Evolutionary conservation across 2,113 vertebrate genomes (phyloP).

Genomic region (Camelus dromedarius): DNA sequence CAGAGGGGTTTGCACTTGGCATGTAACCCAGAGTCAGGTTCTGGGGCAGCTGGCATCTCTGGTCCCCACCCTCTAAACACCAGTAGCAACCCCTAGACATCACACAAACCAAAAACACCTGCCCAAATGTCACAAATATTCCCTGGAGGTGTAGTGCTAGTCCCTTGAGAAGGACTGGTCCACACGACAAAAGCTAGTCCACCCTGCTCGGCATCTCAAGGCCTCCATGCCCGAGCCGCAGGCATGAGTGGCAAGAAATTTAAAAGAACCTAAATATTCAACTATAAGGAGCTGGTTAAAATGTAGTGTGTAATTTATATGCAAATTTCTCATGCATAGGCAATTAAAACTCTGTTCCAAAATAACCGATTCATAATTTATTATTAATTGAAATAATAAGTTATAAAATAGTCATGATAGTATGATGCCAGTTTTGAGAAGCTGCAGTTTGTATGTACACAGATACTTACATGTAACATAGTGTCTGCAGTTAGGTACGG

Average conservation of each 20-base stretch:
- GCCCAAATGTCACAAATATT: neutral
- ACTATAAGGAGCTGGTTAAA: neutral
- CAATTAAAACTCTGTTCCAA: conserved; percentile 10
- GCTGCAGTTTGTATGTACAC: neutral
- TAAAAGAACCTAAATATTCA: neutral
- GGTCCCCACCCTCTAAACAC: neutral
- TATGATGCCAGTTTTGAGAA: conserved; percentile 5
- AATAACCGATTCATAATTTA: neutral
- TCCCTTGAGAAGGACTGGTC: neutral
- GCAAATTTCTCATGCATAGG: neutral
- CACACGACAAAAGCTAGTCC: neutral
- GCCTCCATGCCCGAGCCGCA: neutral
- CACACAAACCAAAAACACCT: neutral
- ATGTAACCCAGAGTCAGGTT: neutral
- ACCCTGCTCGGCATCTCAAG: neutral
- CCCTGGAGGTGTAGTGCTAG: too few relatives aligned
- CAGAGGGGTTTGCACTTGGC: neutral
- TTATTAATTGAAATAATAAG: neutral
- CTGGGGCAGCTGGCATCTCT: neutral
- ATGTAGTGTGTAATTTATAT: neutral
- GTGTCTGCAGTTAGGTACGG: neutral
- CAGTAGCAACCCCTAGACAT: neutral
- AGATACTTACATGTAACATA: neutral
- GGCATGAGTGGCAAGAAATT: neutral
- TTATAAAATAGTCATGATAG: neutral